Base-by-base conservation (phyloP, 92 coral and sea anemone species). In the Parazoanthus darwini region DNA sequence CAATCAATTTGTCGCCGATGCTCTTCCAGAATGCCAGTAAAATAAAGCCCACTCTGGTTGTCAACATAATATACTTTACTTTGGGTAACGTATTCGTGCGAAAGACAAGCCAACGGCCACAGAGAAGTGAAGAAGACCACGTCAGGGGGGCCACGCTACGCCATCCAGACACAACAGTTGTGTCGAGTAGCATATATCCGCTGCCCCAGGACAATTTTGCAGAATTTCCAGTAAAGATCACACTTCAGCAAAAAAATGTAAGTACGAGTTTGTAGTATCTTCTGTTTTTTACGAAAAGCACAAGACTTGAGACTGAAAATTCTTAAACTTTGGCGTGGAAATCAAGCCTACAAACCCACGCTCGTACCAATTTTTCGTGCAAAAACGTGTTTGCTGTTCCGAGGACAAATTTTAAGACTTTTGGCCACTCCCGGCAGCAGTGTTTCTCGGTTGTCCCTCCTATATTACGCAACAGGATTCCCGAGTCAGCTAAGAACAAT, bases 241-340 rank as follows among this genome's bases (percentile, higher is more conserved):
- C 67, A n/a, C 82, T 78, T 6, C 63, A 78, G 65, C 56, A 78
- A 33, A 78, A 78, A 35, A 48, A 78, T 29, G 82, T 78, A 78
- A 46, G 82, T 48, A 16, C 16, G 9, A 36, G n/a, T 63, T 63
- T 5, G 25, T 1, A 63, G 25, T 63, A 20, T 3, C 26, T 20
- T 18, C 14, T 63, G 0, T 48, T 16, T 63, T 63, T 18, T 18
- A 18, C 16, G 25, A 63, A 13, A 13, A 14, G 16, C 16, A 54
- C 18, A 11, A 54, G 3, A 54, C 13, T 3, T 14, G 18, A 1
- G 59, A 54, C 14, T 11, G 16, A 54, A 54, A 54, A 54, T 10
- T 54, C 59, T 54, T 1, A 6, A 11, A 6, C 51, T 48, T 0
- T 48, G 51, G 50, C 50, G 7, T 46, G 50, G 50, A 46, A 46